Base-by-base conservation (phyloP, 2,113 vertebrate species). In the Cephalopholis sonnerati region DNA sequence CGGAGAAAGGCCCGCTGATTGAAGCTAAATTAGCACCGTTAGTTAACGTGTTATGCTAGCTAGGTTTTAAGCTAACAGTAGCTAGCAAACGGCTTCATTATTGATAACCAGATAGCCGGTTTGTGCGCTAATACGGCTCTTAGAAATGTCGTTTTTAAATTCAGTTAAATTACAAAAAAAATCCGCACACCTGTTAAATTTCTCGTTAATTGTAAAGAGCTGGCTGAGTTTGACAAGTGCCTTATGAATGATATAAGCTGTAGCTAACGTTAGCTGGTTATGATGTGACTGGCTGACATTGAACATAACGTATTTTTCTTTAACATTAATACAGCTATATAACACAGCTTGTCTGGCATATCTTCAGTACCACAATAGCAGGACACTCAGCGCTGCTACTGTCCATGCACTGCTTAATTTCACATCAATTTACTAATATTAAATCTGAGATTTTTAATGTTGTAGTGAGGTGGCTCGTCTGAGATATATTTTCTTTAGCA, bases 11-110 rank as follows among this genome's bases (percentile, higher is more conserved):
- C 82, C 91, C 69, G 27, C 80, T 86, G 85, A 69, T 68, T 80
- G 70, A 83, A 58, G 85, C 91, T 91, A 87, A 44, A 46, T 72
- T 82, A 91, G 89, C 88, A 64, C 71, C 39, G 87, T 81, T 87
- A 81, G 55, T 83, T 79, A 77, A n/a, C 51, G 24, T 36, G 67
- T 62, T 73, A 69, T 83, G 90, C 85, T 91, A 90, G 67, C 90
- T 86, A 83, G 57, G 72, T 53, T 57, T 62, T 63, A 74, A 79
- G 87, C 86, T 87, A 44, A 48, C 25, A 54, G 36, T 46, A 54
- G 77, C 76, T 71, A 81, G 59, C 75, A 8, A 36, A 48, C 77
- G 58, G 32, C 44, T 75, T 44, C 29, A 55, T 32, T 29, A n/a
- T 15, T 51, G 54, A 39, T 32, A 57, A 41, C 20, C n/a, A 55